Evolutionary conservation across 2,888 invertebrate genomes (phyloP), one percentile per base, ranked within the genome.

Genomic region (Lypha dubia): DNA sequence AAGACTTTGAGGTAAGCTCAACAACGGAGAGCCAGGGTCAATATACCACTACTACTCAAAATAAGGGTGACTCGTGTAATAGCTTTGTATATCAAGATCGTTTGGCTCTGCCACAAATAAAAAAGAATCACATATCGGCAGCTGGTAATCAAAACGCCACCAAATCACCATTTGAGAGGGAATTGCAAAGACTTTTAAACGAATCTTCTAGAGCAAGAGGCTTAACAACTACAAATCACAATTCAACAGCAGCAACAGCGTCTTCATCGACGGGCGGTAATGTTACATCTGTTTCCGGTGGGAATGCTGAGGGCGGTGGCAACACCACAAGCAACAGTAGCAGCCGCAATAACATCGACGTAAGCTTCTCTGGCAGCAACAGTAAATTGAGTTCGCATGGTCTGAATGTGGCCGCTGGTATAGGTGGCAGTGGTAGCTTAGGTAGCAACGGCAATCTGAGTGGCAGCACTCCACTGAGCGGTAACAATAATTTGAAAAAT

Each of bases 131-230:
- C 35, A 70, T 80, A 35, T 56, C 82, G 20, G 81, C 65, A 6
- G 86, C 84, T 67, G 86, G 68, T 38, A 79, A 60, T 35, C 84
- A 80, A 63, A 84, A 68, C 73, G 60, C 77, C 32, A 71, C 93
- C n/a, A 92, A 92, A 86, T 94, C 94, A 73, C 96, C 96, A 24
- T 96, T 96, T 90, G 96, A 96, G 93, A 94, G 95, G 89, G 96
- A 96, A 91, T 95, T 96, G 87, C 96, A 96, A 91, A 95, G 96
- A 91, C 93, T 96, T 88, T 93, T 96, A 86, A 96, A 96, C 88
- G 96, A 96, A 87, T 92, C 92, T 5, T 89, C 91, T 49, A 87
- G 91, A 51, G 88, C 90, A 8, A 90, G 91, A 56, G 89, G 90
- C 41, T 83, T 89, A 77, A 87, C 87, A 6, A 87, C 84, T 60